These are phyloP conservation scores for Lithobates sylvaticus DNA, from an alignment of 2,797 vertebrate species.

Conservation along the genomic window DNA sequence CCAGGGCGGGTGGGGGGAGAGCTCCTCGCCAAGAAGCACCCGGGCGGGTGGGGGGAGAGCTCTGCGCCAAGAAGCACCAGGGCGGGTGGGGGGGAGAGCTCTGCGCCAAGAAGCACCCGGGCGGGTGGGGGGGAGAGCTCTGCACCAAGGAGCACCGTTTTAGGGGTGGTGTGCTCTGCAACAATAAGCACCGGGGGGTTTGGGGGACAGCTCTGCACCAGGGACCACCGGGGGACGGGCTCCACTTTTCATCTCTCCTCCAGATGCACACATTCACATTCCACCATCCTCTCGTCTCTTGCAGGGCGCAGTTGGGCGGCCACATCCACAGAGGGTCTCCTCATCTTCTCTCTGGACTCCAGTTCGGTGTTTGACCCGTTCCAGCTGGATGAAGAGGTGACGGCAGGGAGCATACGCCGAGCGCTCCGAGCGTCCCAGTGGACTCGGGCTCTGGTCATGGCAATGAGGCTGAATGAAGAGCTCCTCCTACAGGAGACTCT, in stretches of 20 bases:
- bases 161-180: too few relatives aligned
- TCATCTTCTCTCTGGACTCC: conserved; percentile 92
- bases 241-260: conserved; percentile 30
- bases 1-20: too few relatives aligned
- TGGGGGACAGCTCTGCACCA: too few relatives aligned
- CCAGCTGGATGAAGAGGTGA: conserved; percentile 92
- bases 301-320: conserved; percentile 93
- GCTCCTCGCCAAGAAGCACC: too few relatives aligned
- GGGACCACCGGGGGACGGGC: too few relatives aligned
- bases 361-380: conserved; percentile 93
- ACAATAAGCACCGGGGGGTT: too few relatives aligned
- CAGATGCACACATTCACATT: too few relatives aligned
- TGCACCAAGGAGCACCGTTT: background rate
- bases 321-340: conserved; percentile 92
- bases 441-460: conserved; percentile 85
- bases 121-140: too few relatives aligned
- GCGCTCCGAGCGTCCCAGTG: conserved; percentile 82
- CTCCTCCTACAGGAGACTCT: conserved; percentile 86
- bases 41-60: too few relatives aligned
- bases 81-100: too few relatives aligned
- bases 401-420: conserved; percentile 82
- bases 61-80: too few relatives aligned
- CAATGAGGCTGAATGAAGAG: conserved; percentile 90
- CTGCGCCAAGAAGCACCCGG: too few relatives aligned
- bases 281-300: conserved; percentile 1